Base-by-base conservation (phyloP, 2,797 vertebrate species). In the Stomatorhinus walkeri region DNA sequence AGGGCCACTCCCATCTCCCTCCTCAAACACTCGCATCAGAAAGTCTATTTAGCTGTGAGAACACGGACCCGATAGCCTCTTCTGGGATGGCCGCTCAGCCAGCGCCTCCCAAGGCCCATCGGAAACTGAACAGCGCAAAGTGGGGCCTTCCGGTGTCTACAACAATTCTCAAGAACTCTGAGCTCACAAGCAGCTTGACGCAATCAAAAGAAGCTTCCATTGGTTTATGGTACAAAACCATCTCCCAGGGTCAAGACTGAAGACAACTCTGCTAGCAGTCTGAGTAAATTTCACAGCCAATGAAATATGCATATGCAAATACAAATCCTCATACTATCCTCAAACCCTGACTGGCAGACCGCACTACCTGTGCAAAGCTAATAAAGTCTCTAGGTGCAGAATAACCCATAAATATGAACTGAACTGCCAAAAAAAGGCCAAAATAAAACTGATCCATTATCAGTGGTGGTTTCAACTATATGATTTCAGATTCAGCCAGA, bases 291-390 rank as follows among this genome's bases (percentile, higher is more conserved):
- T 22, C 46, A 83, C 79, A 83, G 46, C 2, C 40, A 46, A 88
- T 87, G 32, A 68, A 89, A 89, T 72, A 51, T 28, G 56, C 46
- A 49, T 88, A 90, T 88, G 52, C 59, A 32, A 86, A 49, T 87
- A 51, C 43, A 52, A 56, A 56, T 51, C 32, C 76, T 87, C 68
- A 22, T 61, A 28, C 56, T 22, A n/a, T 43, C 40, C 12, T 81
- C 76, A 46, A 43, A 46, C 76, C 19, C 76, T 46, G 40, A 46
- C 19, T 32, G 32, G 40, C 8, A 81, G 76, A 46, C 40, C 6
- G 19, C 40, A n/a, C 40, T 40, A 40, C 68, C 68, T 40, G 14
- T 76, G 32, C 68, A 76, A 76, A 76, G 68, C 68, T 76, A 36
- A 76, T 76, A 76, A 76, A 28, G 3, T 81, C 76, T 22, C 32